Base-by-base conservation (phyloP, 2,797 vertebrate genomes). In the Hypotaenidia philippensis region DNA sequence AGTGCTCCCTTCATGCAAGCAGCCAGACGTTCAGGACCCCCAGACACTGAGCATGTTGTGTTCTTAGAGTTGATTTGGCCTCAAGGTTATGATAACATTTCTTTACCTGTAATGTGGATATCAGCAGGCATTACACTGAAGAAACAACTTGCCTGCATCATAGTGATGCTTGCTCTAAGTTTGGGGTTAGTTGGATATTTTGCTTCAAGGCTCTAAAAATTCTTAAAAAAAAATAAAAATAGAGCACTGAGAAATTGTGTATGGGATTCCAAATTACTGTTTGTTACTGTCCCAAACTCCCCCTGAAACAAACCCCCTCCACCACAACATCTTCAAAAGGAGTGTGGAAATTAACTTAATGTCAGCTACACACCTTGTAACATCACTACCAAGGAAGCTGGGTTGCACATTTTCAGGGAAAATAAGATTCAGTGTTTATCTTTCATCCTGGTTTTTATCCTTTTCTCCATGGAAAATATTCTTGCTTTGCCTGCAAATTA, bases 391-490 rank as follows among this genome's bases (percentile, higher is more conserved):
- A 88, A 44, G 85, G 69, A 86, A 79, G 77, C 1, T 32, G 32
- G 15, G 80, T 64, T 45, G 22, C 31, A 60, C 8, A 45, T 71
- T 70, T 71, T 60, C 74, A 64, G 17, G 53, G 53, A 83, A 93
- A 74, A 56, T 21, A 78, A 74, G 36, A 71, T 52, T 45, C 36
- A 49, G 16, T 0, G 2, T 64, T 8, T 50, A 56, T 50, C 55
- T 64, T 91, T 90, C 29, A 70, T 59, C 16, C 26, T 84, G 29
- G 11, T 84, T 63, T 89, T 90, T 44, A 79, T 70, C 6, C 19
- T 70, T 69, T 83, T 70, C 68, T 94, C 78, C 44, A 53, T 13
- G 80, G 81, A 96, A 95, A 90, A 82, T 92, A 86, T 81, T 88
- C 27, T 77, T 13, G 59, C 15, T 38, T 87, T 94, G 63, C 86